A percentile compares a stretch with the other conserved stretches of the same genome.
Conservation (phyloP, 2,888 invertebrate genomes). For the Anoplius nigerrimus region DNA sequence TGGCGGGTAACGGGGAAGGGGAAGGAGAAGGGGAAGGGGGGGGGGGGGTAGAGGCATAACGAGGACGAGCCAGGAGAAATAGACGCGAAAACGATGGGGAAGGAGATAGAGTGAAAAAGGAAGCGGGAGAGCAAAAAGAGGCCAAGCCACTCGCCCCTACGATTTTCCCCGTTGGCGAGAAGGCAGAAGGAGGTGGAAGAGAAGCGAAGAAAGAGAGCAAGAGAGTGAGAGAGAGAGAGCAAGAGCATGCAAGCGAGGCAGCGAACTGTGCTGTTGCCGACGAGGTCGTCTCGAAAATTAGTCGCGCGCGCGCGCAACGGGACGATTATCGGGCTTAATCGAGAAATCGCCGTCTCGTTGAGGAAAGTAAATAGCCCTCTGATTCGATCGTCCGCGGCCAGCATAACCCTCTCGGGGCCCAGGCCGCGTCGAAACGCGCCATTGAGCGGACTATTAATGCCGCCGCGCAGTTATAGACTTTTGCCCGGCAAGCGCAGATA, state of each 20-base stretch:
- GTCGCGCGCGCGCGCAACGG: slow-evolving; percentile 15
- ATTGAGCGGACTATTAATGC: slow-evolving; percentile 30
- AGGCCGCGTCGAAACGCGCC: slow-evolving; percentile 9
- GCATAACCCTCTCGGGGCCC: not conserved
- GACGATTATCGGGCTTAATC: slow-evolving; percentile 33
- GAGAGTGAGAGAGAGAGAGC: not conserved
- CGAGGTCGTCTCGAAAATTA: slow-evolving; percentile 31
- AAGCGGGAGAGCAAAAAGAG: too few relatives aligned
- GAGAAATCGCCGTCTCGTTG: slow-evolving; percentile 35
- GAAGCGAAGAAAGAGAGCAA: slow-evolving; percentile 24
- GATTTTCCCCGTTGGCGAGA: not conserved
- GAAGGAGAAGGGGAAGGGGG: not conserved
- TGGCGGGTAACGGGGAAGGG: not conserved
- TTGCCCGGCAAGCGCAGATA: slow-evolving; percentile 40
- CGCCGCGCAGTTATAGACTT: slow-evolving; percentile 26
- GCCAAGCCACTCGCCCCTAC: too few relatives aligned
- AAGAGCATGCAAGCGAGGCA: slow-evolving; percentile 16
- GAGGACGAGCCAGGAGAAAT: not conserved
- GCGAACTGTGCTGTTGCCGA: not conserved
- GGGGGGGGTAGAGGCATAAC: not conserved
- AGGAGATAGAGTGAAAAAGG: too few relatives aligned
- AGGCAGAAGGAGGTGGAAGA: too few relatives aligned
- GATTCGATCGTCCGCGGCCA: slow-evolving; percentile 33
- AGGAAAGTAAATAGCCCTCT: slow-evolving; percentile 40
- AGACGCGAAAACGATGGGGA: too few relatives aligned